Base-by-base conservation (phyloP, 2,113 vertebrate genomes). In the Ginglymostoma cirratum region DNA sequence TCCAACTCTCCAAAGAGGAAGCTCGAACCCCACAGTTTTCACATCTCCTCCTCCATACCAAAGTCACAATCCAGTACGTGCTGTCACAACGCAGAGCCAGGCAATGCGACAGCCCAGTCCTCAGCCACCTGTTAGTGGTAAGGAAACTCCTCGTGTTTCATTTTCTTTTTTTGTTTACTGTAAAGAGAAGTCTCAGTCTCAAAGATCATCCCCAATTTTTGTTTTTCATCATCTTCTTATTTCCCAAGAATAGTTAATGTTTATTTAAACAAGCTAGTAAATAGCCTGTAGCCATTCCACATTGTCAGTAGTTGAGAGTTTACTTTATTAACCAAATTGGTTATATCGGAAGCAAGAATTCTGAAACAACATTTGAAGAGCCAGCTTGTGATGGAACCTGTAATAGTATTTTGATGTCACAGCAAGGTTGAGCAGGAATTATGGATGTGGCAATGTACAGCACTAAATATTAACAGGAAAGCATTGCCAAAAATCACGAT, bases 51-150 rank as follows among this genome's bases (percentile, higher is more conserved):
- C 98, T 69, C 97, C 98, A 92, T 97, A 98, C 89, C 96, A 98
- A 96, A 96, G 97, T 85, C 98, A 97, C 96, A 97, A 96, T 96
- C 97, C 98, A 52, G 96, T 98, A 0, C 97, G 98, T 96, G 98
- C 97, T 95, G 96, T 98, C 90, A 97, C 98, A 94, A 97, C 98
- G 97, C 97, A 97, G 94, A 97, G 95, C 96, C 97, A 98, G 96
- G 96, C 97, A 96, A 97, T 98, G 94, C 97, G 98, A 93, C 98
- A 98, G 80, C 96, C 98, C 96, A 98, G 97, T 19, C 98, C 98
- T 0, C 98, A 97, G 96, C 83, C 96, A 17, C 94, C 94, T 17
- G 69, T 45, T 96, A 96, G 96, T 97, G 98, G 98, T 98, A 98
- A 96, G 97, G 27, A 48, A 48, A n/a, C 10, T 1, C 14, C 38